Percentiles rank a stretch among this genome's conserved stretches.
phyloP scores from a whole-genome alignment of 2,888 invertebrate species.

The Calameuta idolon region DNA sequence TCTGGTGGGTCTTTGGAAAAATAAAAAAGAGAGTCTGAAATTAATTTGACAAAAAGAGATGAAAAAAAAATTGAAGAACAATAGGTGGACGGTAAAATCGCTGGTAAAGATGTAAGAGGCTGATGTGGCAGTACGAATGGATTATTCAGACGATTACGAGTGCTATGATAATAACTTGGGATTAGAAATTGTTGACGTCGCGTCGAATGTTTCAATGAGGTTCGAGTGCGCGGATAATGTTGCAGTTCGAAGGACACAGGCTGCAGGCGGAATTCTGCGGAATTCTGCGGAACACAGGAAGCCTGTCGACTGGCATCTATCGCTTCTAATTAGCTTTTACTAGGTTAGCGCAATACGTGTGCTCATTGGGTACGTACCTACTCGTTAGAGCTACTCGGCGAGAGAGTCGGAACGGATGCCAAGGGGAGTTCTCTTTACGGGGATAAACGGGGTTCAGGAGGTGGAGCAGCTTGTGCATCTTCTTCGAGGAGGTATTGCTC shows the following conservation, averaged over 20 bases:
- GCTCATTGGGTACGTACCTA: background rate
- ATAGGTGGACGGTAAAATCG: background rate
- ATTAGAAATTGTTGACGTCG: background rate
- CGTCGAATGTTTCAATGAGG: background rate
- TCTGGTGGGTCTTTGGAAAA: background rate
- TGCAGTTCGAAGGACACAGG: background rate
- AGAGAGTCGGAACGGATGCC: too few species aligned
- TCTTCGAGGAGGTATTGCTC: background rate
- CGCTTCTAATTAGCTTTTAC: background rate
- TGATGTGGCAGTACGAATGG: background rate
- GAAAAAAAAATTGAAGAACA: background rate
- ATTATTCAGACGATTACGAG: background rate
- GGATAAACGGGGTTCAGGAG: too few species aligned
- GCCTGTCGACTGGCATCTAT: background rate
- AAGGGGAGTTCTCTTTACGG: background rate
- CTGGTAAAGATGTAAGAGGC: background rate
- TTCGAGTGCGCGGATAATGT: background rate
- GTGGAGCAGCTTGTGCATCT: background rate
- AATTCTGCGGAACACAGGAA: background rate
- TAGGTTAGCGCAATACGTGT: background rate
- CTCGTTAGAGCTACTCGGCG: too few species aligned
- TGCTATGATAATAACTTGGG: background rate
- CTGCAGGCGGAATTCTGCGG: background rate
- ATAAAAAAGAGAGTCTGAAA: background rate
- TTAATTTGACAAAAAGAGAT: background rate